Evolutionary conservation across 2,113 vertebrate genomes (phyloP), one percentile per base, ranked within the genome.

Genomic region (Raja brachyura): DNA sequence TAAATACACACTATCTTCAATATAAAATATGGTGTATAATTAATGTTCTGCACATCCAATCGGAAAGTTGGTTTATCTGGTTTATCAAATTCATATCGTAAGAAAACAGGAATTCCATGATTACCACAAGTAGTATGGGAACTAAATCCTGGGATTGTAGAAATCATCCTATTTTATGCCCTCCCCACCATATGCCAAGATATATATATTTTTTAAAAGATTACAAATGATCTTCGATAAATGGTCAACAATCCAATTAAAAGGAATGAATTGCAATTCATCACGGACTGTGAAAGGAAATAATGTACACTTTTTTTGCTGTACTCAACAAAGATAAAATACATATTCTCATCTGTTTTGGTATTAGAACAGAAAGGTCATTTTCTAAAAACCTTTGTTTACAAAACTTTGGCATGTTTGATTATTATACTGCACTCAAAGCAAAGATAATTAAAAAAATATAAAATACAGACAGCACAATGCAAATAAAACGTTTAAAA

Each of bases 381-480:
- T 86, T 86, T 61, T 28, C n/a, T 86, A 16, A 86, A 73, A 61
- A n/a, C 4, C 13, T 25, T 14, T 61, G 81, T 31, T 88, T 31
- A 88, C n/a, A 88, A 88, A 2, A 18, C 11, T 4, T 63, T 63
- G 83, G 83, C 63, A 88, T 88, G 56, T 86, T n/a, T 61, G 28
- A 5, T 63, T 85, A 59, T 66, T 59, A n/a, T 14, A 61, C 11
- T 86, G 28, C n/a, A 5, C 11, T 13, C 5, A 31, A 88, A 88
- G 83, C 83, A 88, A 88, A 59, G n/a, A n/a, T n/a, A n/a, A n/a
- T n/a, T n/a, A n/a, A n/a, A n/a, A 20, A 25, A 18, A 73, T 88
- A 88, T 66, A 63, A 88, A 88, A 88, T 88, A 88, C 81, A 85
- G 59, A 88, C 5, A 88, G 31, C 22, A 61, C 83, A 63, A 31